phyloP scores from a whole-genome alignment of 2,113 vertebrate genomes.

The Lichenostomus cassidix region DNA sequence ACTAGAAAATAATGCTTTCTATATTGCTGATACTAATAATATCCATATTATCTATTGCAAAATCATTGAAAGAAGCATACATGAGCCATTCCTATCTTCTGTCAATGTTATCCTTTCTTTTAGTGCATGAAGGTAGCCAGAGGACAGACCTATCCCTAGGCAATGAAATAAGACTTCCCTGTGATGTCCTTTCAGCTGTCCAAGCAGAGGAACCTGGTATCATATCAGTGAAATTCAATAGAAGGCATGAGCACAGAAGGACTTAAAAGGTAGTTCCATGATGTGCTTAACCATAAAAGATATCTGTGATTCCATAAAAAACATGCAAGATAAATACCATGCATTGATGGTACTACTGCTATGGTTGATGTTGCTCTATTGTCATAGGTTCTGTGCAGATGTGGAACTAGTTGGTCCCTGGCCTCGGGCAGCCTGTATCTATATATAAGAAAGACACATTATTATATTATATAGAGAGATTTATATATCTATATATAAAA shows the following conservation, averaged over 20 bases:
- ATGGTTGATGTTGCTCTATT: not conserved
- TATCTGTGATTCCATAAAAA: not conserved
- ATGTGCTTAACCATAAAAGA: not conserved
- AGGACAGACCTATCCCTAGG: not conserved
- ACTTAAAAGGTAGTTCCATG: not conserved
- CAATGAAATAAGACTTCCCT: not conserved
- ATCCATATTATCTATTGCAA: not conserved
- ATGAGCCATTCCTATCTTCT: not conserved
- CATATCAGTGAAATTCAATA: not conserved
- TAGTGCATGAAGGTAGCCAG: not conserved
- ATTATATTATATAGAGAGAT: no score
- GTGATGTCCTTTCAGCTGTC: not conserved
- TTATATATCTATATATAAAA: not conserved
- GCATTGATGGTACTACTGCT: not conserved
- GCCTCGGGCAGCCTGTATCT: not conserved
- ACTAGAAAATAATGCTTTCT: not conserved
- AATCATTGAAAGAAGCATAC: not conserved
- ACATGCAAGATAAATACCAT: not conserved
- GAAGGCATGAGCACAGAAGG: not conserved
- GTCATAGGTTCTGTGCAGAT: not conserved
- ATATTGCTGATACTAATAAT: not conserved
- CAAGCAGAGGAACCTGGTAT: not conserved
- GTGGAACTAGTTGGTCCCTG: not conserved
- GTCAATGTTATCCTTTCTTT: not conserved
- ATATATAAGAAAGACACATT: not conserved